Percentiles rank a stretch among this genome's conserved stretches.
Evolutionary conservation across 2,888 invertebrate genomes (phyloP).

Genomic region (Odontomyia ornata): DNA sequence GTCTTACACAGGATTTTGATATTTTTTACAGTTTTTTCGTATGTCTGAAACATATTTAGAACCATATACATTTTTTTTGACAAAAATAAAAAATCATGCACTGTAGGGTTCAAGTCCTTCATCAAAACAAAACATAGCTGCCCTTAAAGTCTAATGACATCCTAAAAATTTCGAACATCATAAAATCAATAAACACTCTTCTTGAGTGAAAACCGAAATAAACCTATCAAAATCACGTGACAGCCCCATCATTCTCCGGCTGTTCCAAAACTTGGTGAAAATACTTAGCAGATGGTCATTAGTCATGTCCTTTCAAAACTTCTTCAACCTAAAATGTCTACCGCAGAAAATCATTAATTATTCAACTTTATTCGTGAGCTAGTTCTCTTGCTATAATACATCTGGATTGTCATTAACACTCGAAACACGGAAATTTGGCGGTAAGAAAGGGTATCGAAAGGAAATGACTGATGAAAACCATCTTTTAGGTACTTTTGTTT

Average conservation of each 20-base stretch:
- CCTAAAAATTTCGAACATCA: no score
- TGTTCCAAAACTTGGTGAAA: background rate
- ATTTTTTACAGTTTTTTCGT: no score
- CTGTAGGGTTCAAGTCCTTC: no score
- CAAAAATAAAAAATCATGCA: no score
- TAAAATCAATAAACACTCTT: no score
- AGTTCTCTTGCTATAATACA: background rate
- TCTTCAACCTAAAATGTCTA: conserved; percentile 33
- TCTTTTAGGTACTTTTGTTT: background rate
- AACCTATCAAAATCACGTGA: conserved; percentile 18
- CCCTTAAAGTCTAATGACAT: no score
- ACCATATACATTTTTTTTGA: no score
- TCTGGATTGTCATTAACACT: conserved; percentile 35
- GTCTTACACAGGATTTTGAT: no score
- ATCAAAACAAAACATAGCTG: no score
- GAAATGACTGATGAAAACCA: conserved; percentile 7
- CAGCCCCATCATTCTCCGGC: conserved; percentile 16
- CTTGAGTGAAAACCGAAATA: background rate
- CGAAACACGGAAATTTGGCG: background rate
- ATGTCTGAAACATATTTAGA: no score
- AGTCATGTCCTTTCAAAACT: conserved; percentile 40
- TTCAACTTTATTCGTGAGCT: background rate
- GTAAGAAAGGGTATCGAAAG: background rate
- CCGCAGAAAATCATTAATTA: conserved; percentile 41
- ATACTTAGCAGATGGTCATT: conserved; percentile 24